Evolutionary conservation across 2,113 vertebrate genomes (phyloP), one percentile per base, ranked within the genome.

Genomic region (Sprattus sprattus): DNA sequence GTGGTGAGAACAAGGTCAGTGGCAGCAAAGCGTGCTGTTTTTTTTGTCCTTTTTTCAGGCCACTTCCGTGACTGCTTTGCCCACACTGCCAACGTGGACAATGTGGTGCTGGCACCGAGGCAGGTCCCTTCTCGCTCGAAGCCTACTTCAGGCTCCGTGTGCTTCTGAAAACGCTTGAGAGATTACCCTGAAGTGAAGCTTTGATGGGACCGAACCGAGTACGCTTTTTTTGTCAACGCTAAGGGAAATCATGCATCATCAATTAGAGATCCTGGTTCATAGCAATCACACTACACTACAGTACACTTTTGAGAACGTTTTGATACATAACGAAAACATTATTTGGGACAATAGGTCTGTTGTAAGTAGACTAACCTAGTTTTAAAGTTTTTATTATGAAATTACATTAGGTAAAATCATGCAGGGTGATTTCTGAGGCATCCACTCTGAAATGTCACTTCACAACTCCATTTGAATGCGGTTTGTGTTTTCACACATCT

Each of bases 381-480:
- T 67, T n/a, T 64, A 1, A 64, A 64, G 60, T 64, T 64, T 20
- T 16, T 16, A 64, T 64, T 64, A 64, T 8, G n/a, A 64, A 25
- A 54, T 49, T 2, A 49, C 47, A 49, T 49, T 16, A 60, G 54
- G 54, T 60, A 18, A 60, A 22, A 60, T 60, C 6, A 9, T 28
- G 16, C 8, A 78, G 71, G 32, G 71, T 78, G 2, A 25, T 32
- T 54, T 54, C 18, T 60, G 20, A 60, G 54, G 54, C 20, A 20
- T 60, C 22, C 18, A 18, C 4, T 20, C 32, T 13, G 44, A 39
- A 78, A 78, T 39, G 25, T 28, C 71, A 39, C 11, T 39, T 32
- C 88, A 87, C 18, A 87, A 81, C 22, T 15, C 71, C 25, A 78
- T 39, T 78, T 39, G 71, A 39, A 15, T 78, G 71, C 39, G 71